Base-by-base conservation (phyloP, 2,797 vertebrate genomes). In the Lacerta bilineata region DNA sequence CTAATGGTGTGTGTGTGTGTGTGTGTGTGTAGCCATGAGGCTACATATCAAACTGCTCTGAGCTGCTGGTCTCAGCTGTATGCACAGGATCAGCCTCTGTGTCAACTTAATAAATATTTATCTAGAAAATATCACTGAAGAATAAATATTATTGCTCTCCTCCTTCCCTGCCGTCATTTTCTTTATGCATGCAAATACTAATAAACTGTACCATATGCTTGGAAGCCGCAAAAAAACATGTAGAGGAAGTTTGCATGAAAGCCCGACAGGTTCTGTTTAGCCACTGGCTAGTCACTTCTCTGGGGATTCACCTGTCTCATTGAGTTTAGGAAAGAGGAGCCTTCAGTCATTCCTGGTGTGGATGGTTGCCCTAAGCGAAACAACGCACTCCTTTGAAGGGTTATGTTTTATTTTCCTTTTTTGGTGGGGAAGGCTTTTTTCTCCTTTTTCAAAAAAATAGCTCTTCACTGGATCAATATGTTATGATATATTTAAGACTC, bases 51-150 rank as follows among this genome's bases (percentile, higher is more conserved):
- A 74, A 27, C 59, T 2, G 8, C 69, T 89, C 69, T 10, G 25
- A 50, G 41, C 2, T 50, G 39, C 23, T 55, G 1, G 4, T 64
- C 83, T 84, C n/a, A 50, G 77, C 68, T 66, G 29, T 18, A 64
- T 50, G 39, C 59, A 85, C 43, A 74, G 68, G n/a, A 74, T 75
- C 75, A 25, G 23, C 25, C 15, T 81, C 83, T 84, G 64, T 78
- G 64, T 80, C 68, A 43, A 85, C 83, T 84, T 84, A 72, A 83
- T 90, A 90, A 87, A 72, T 87, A 84, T 90, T 83, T 83, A 83
- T 84, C 81, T 74, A 71, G 59, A 39, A 87, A 83, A 84, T 66
- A 84, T 83, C 41, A 80, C n/a, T 66, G 59, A 86, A 86, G 89
- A 18, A 74, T 87, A 84, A 87, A 75, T 75, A 80, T 85, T 90